Evolutionary conservation across 2,888 invertebrate genomes (phyloP).

Genomic region (Balanococcus diminutus): DNA sequence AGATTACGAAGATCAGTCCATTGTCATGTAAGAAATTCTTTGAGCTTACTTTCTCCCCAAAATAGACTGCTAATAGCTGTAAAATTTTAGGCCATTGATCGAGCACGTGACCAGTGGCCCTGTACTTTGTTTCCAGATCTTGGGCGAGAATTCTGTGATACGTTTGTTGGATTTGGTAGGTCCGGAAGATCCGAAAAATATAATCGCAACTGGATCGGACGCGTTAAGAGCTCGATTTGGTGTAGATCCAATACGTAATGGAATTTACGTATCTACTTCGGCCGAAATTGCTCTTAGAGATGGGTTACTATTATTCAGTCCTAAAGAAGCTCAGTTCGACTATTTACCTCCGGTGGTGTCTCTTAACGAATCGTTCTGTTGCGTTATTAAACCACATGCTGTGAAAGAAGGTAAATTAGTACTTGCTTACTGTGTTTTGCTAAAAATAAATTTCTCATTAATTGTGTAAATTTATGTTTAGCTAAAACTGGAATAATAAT

Average conservation of each 20-base stretch:
- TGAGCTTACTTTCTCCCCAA: not conserved
- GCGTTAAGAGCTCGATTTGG: slow-evolving; percentile 74
- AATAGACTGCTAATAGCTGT: not conserved
- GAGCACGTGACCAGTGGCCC: slow-evolving; percentile 65
- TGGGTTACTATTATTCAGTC: slow-evolving; percentile 70
- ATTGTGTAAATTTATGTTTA: slow-evolving; percentile 56
- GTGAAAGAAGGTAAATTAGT: slow-evolving; percentile 76
- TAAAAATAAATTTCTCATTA: no score
- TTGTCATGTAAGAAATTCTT: slow-evolving; percentile 61
- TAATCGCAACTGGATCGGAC: slow-evolving; percentile 65
- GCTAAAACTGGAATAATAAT: slow-evolving; percentile 71
- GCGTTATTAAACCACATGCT: slow-evolving; percentile 89
- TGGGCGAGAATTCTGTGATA: slow-evolving; percentile 72
- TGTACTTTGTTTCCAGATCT: slow-evolving; percentile 74
- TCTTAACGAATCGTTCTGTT: slow-evolving; percentile 73
- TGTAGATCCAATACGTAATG: slow-evolving; percentile 71
- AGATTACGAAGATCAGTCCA: slow-evolving; percentile 65
- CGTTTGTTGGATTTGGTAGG: slow-evolving; percentile 70
- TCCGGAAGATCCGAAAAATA: slow-evolving; percentile 68
- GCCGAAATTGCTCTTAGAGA: slow-evolving; percentile 66
- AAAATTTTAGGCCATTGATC: slow-evolving; percentile 30
- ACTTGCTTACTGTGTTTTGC: no score
- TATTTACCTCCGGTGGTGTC: slow-evolving; percentile 34
- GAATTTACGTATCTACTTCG: slow-evolving; percentile 71
- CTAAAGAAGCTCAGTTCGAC: not conserved